Evolutionary conservation across 2,888 invertebrate genomes (phyloP).

Genomic region (Matsumyia berberina): DNA sequence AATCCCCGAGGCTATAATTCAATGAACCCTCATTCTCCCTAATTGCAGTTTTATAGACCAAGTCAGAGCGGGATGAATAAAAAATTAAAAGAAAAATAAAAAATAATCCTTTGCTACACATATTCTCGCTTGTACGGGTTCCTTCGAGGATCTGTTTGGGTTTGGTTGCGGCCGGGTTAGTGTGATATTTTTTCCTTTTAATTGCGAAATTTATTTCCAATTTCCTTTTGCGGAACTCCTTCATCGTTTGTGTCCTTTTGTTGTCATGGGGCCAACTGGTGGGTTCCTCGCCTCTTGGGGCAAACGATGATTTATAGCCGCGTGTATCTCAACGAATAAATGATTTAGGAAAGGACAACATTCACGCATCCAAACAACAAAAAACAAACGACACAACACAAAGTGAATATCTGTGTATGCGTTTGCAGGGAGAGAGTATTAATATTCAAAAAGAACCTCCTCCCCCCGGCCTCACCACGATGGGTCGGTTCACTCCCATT

Average conservation of each 20-base stretch:
- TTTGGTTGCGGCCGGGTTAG: conserved; percentile 27
- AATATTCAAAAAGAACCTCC: conserved; percentile 37
- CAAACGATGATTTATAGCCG: conserved; percentile 61
- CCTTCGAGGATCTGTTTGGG: neutral
- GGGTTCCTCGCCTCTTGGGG: conserved; percentile 56
- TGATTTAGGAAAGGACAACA: conserved; percentile 42
- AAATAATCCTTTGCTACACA: conserved; percentile 38
- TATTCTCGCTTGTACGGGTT: conserved; percentile 12
- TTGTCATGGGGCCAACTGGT: neutral
- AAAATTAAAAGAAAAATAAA: conserved; percentile 11
- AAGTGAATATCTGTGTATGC: conserved; percentile 16
- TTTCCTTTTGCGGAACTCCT: conserved; percentile 47
- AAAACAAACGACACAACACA: conserved; percentile 19
- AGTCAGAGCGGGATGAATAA: conserved; percentile 7
- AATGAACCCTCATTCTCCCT: conserved; percentile 67
- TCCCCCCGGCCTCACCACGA: neutral
- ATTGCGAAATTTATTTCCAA: conserved; percentile 62
- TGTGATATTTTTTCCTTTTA: conserved; percentile 26
- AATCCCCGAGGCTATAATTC: conserved; percentile 71
- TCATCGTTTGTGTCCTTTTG: conserved; percentile 44
- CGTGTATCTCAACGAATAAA: no score
- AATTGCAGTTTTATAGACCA: conserved; percentile 68
- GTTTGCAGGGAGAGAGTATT: conserved; percentile 4
- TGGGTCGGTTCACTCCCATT: conserved; percentile 18
- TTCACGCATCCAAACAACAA: conserved; percentile 7